phyloP scores from a whole-genome alignment of 2,113 vertebrate species.

The Ciconia boyciana region DNA sequence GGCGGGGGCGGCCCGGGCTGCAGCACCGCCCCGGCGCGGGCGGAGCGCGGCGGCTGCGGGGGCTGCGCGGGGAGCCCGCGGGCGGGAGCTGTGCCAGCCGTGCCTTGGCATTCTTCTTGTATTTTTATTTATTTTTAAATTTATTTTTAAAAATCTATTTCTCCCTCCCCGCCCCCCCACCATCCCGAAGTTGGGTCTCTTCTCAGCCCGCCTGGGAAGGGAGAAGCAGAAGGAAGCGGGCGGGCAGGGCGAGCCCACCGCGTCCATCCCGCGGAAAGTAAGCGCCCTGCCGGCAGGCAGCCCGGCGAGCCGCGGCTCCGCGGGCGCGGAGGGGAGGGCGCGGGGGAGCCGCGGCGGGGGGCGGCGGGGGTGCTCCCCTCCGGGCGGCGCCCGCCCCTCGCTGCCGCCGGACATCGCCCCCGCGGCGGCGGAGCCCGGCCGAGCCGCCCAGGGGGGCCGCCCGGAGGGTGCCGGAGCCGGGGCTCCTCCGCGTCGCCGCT shows the following conservation, averaged over 20 bases:
- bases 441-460: too few species aligned
- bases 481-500: neutral
- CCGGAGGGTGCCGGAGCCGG: too few species aligned
- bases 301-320: neutral
- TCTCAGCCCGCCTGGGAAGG: neutral
- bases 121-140: neutral
- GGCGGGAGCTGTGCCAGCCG: neutral
- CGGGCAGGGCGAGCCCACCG: neutral
- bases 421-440: neutral
- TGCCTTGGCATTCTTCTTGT: too few species aligned
- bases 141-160: neutral
- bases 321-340: neutral
- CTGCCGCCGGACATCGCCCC: neutral
- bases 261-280: neutral
- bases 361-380: too few species aligned
- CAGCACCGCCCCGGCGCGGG: neutral
- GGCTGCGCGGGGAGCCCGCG: neutral
- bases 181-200: neutral
- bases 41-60: neutral
- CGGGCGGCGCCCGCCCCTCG: neutral
- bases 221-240: neutral
- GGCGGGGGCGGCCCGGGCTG: neutral
- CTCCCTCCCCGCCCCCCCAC: neutral
- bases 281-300: neutral
- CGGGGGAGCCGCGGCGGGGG: too few species aligned